Evolutionary conservation across 2,797 vertebrate species (phyloP), one percentile per base, ranked within the genome.

Genomic region (Cuniculus paca): DNA sequence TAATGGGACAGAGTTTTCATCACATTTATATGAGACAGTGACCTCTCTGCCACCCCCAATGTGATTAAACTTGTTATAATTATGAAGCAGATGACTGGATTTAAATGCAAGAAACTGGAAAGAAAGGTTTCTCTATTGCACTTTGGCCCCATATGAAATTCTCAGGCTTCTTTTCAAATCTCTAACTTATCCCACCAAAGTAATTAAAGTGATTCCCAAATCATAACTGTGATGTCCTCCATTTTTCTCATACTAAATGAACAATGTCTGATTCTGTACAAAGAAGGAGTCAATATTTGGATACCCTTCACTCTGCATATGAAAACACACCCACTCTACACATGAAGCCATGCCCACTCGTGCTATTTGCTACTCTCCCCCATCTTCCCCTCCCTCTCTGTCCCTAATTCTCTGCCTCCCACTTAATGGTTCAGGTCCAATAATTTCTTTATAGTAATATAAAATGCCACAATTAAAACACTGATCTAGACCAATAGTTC

Each of bases 201-300:
- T 19, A 77, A 31, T 79, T 28, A 77, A 87, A 61, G 4, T 2
- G 6, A 63, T 60, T 90, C 2, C 36, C 74, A 63, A 39, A 84
- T 58, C 5, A 34, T 9, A 93, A 56, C 54, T 28, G 61, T 36
- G 11, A 22, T 17, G 5, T 14, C 36, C 4, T 80, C 20, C 36
- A 84, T 36, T 17, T 93, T 20, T 77, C 58, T 58, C 19, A 19
- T 56, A 24, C 19, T 6, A 34, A 8, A 24, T 42, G 70, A 78
- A 10, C 11, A 26, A 13, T 4, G 11, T 61, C 63, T 58, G 36
- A 26, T 54, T 75, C 48, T 82, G 5, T 5, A 4, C n/a, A n/a
- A 20, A 26, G 26, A 79, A 1, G 7, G 4, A 34, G 6, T 1
- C 17, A 7, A 68, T 7, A 3, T 20, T 26, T 4, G 5, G 45